Base-by-base conservation (phyloP, 2,888 invertebrate species). In the Tachystola acroxantha region DNA sequence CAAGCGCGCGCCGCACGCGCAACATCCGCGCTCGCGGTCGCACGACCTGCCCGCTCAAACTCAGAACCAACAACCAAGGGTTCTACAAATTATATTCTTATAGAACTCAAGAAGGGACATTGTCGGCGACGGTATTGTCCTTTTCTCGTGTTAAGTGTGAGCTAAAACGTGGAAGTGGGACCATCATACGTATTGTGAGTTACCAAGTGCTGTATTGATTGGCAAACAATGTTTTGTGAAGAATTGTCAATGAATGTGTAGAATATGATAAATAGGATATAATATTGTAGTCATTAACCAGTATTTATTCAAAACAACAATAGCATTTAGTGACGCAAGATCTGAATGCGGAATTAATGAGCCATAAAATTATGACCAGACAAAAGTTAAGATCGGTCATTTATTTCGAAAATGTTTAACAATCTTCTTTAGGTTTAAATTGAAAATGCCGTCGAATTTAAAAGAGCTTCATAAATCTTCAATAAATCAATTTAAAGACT, bases 1-100 rank as follows among this genome's bases (percentile, higher is more conserved):
- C 2, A 34, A 63, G 6, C 69, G 65, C 20, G 44, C 57, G 10
- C 64, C 62, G 0, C 68, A 64, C 39, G 43, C 56, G n/a, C 62
- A 42, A 9, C 50, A 48, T 36, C 45, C 58, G 30, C 51, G 82
- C 36, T 82, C 86, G 9, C 69, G 81, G 9, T 81, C 86, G 0
- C 84, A 86, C 48, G 88, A 88, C 56, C 42, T 73, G 19, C 70
- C 73, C 9, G 52, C 56, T 57, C 57, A 37, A 39, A 59, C 27
- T 2, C 31, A 29, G 3, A 46, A 64, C n/a, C 71, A 74, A 34
- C 77, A 74, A 49, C 85, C 86, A 2, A 67, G 82, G 64, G 82
- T 86, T 25, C 64, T 86, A 33, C 86, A 86, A 64, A 86, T 86
- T 3, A 86, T 86, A 63, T 85, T 86, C 57, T 85, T 86, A 86